A percentile compares a stretch with the other conserved stretches of the same genome.
Conservation (phyloP, 2,888 invertebrate species). For the Phytoseiulus persimilis region DNA sequence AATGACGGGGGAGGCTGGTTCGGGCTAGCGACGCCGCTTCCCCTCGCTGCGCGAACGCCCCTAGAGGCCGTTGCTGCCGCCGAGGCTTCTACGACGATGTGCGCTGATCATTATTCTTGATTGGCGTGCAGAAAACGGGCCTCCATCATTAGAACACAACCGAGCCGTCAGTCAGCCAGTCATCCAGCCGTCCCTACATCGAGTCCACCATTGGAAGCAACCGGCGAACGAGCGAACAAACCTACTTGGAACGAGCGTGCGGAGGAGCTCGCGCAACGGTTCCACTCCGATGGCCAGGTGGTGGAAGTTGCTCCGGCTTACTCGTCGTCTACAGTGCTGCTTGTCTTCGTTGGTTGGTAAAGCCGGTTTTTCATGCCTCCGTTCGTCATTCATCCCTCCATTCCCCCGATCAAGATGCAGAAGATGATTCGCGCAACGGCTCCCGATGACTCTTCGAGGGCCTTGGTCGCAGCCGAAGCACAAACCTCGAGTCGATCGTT, state of each 20-base stretch:
- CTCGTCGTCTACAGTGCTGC: not conserved
- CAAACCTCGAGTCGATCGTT: no score
- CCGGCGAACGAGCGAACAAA: not conserved
- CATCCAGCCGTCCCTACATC: not conserved
- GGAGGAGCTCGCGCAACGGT: not conserved
- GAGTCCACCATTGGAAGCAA: not conserved
- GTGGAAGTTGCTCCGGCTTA: not conserved
- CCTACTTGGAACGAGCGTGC: not conserved
- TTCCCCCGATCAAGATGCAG: no score
- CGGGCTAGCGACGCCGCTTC: not conserved
- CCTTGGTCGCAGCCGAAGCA: no score
- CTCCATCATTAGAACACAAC: not conserved
- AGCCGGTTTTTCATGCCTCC: no score
- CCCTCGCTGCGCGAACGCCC: not conserved
- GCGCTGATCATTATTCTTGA: not conserved
- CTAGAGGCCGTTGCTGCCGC: not conserved
- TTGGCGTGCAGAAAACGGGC: conserved; percentile 5
- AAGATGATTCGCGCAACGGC: no score
- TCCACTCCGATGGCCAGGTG: not conserved
- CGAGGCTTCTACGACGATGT: not conserved
- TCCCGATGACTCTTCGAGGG: no score
- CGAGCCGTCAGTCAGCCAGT: not conserved
- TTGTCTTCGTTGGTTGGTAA: not conserved
- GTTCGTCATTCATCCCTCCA: no score
- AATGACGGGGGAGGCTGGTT: not conserved